These are phyloP conservation scores for Xiphorhynchus erythropygius DNA, from an alignment of 2,797 vertebrate genomes.

Conservation along the genomic window DNA sequence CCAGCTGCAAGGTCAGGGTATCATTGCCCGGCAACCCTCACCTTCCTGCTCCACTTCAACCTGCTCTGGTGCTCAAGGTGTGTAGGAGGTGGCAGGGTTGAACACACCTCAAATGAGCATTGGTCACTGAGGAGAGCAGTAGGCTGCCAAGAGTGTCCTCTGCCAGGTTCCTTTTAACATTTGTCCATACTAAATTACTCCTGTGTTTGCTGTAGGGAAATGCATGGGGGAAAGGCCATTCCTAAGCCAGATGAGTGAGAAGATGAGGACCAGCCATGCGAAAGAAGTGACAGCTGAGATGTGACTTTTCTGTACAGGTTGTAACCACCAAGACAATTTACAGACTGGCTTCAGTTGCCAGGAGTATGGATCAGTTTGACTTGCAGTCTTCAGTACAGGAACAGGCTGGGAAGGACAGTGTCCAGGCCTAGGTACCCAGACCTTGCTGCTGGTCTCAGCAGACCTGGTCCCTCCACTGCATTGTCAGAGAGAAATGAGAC, in stretches of 20 bases:
- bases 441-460: neutral
- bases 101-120: neutral
- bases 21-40: neutral
- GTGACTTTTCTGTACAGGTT: neutral
- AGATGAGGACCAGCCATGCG: neutral
- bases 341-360: neutral
- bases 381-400: neutral
- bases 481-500: neutral
- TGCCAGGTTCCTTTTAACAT: neutral
- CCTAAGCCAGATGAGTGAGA: neutral
- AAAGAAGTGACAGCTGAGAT: neutral
- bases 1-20: neutral
- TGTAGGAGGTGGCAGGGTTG: neutral
- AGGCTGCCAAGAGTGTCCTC: neutral
- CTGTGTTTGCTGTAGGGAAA: neutral
- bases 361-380: neutral
- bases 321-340: neutral
- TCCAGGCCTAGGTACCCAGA: neutral
- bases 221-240: neutral
- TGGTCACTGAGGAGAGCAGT: neutral
- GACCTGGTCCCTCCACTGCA: neutral
- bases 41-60: neutral
- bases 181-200: neutral
- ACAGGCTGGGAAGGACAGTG: neutral
- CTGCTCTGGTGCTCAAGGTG: neutral